Percentiles rank a stretch among this genome's conserved stretches.
Conservation (phyloP, 2,113 vertebrate genomes). For the Notothenia rossii region DNA sequence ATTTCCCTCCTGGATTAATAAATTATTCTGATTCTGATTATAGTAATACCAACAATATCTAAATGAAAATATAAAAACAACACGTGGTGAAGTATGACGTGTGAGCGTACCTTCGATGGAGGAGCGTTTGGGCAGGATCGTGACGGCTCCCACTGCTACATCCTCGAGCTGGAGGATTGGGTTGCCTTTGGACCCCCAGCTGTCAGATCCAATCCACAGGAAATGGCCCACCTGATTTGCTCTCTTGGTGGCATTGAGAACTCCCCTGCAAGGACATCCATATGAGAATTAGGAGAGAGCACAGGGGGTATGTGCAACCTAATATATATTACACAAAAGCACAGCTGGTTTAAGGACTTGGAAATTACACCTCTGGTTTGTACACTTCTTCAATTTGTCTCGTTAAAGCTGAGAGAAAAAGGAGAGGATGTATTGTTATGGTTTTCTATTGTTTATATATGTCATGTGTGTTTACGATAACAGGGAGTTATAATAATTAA, state of each 20-base stretch:
- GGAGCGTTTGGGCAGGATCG: constrained; percentile 93
- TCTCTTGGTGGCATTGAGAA: constrained; percentile 93
- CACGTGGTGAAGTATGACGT: neutral
- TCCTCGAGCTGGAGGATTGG: constrained; percentile 91
- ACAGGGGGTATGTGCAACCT: constrained; percentile 39
- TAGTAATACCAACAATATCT: neutral
- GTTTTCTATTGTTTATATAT: neutral
- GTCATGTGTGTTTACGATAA: constrained; percentile 25
- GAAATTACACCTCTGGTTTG: constrained; percentile 27
- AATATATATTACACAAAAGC: constrained; percentile 47
- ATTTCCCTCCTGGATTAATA: too few species aligned
- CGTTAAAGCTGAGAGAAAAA: constrained; percentile 10
- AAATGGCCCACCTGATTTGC: constrained; percentile 93
- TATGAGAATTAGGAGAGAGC: constrained; percentile 47
- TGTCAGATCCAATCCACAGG: constrained; percentile 96
- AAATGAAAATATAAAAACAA: neutral
- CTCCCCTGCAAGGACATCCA: constrained; percentile 85
- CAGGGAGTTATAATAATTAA: neutral
- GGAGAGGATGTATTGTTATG: neutral
- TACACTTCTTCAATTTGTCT: constrained; percentile 7
- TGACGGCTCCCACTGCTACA: constrained; percentile 92
- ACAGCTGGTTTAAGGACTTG: constrained; percentile 21
- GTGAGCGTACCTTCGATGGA: constrained; percentile 89
- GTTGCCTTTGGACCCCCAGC: constrained; percentile 93
- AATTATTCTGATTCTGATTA: too few species aligned